phyloP scores from a whole-genome alignment of 2,113 vertebrate genomes.

The Corydoras sp. region DNA sequence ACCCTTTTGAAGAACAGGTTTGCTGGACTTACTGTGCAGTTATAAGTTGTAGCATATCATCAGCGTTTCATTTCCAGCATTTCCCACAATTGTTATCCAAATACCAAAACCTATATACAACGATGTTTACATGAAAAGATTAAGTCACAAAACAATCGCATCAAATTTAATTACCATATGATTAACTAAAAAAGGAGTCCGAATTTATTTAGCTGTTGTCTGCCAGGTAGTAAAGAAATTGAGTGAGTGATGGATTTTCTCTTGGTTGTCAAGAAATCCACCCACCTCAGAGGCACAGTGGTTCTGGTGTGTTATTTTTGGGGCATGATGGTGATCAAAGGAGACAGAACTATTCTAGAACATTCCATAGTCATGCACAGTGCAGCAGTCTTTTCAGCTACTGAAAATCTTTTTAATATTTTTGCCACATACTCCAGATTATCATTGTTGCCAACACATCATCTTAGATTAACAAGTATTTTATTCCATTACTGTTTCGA shows the following conservation, averaged over 20 bases:
- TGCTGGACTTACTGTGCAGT: neutral
- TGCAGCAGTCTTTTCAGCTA: too few relatives aligned
- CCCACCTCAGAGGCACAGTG: too few relatives aligned
- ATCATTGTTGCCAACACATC: too few relatives aligned
- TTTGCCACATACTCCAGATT: too few relatives aligned
- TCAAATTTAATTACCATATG: neutral
- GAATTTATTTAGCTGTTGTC: neutral
- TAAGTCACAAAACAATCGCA: neutral
- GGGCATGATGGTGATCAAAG: conserved; percentile 49
- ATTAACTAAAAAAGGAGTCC: neutral
- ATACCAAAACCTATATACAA: too few relatives aligned
- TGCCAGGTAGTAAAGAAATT: conserved; percentile 6
- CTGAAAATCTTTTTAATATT: too few relatives aligned
- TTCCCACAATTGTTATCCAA: neutral
- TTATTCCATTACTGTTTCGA: too few relatives aligned
- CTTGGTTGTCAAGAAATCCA: conserved; percentile 6
- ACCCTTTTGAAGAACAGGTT: neutral
- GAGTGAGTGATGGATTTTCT: conserved; percentile 12
- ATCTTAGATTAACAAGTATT: too few relatives aligned
- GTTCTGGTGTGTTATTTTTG: neutral
- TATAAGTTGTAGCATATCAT: too few relatives aligned
- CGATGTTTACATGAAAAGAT: neutral
- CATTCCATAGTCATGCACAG: conserved; percentile 17
- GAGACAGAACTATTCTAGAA: conserved; percentile 41
- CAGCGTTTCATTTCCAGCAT: neutral